Evolutionary conservation across 2,888 invertebrate species (phyloP), one percentile per base, ranked within the genome.

Genomic region (Drosophila diplacantha): DNA sequence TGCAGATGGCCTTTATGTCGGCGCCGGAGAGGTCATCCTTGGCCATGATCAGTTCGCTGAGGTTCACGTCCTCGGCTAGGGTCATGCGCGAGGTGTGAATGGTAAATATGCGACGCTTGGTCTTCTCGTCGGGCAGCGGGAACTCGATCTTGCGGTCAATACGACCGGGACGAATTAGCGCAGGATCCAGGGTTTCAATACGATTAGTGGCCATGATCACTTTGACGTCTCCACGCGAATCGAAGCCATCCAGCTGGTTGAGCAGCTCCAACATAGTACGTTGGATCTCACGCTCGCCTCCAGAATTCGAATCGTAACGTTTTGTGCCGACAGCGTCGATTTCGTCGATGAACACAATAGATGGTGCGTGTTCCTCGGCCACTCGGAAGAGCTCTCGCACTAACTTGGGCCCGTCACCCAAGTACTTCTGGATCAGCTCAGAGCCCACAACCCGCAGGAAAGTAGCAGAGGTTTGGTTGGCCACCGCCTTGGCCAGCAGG

Each of bases 71-170:
- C 68, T 94, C 95, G 11, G 98, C 94, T 61, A 99, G 90, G 0
- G 99, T 99, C 99, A 99, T 99, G 72, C 97, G 92, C n/a, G 96
- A 96, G 1, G 99, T 99, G 89, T 99, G 99, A 83, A 99, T 99
- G 72, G 94, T 96, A 87, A 99, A 98, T 85, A 99, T 99, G 73
- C 99, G 91, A 58, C 96, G 91, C 87, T 98, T 98, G 0, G 99
- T 99, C 88, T 99, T 99, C 87, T 99, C 99, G 90, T 99, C 99
- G 0, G 99, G 99, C 52, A 99, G 90, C 0, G 99, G 99, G 87
- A 99, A 99, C 89, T 99, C 99, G 69, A 99, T 99, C 90, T 99
- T 99, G 55, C 99, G 92, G 90, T 99, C 99, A 81, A 99, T 99
- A 87, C 99, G 93, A 20, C 99, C 99, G 1, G 99, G 99, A 75